phyloP scores from a whole-genome alignment of 2,888 invertebrate genomes.

The Hydrotaea cyrtoneurina region DNA sequence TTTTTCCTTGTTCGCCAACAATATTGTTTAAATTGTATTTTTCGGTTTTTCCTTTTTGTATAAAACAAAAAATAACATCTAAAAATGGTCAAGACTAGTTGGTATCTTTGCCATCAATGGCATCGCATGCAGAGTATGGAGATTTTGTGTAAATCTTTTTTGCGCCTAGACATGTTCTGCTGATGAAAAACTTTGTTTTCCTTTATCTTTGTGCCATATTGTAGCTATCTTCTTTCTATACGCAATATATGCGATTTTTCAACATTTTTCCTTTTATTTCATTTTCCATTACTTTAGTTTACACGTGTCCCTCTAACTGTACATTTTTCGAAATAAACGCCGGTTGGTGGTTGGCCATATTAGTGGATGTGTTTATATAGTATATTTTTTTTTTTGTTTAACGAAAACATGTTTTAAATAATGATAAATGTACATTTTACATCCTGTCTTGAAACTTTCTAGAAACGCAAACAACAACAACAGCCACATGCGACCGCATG shows the following conservation, averaged over 20 bases:
- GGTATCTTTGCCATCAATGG: not conserved
- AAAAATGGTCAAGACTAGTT: not conserved
- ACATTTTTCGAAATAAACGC: slow-evolving; percentile 20
- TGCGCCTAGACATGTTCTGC: not conserved
- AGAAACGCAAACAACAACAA: slow-evolving; percentile 10
- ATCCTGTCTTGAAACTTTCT: slow-evolving; percentile 58
- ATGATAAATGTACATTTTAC: slow-evolving; percentile 63
- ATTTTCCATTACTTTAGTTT: slow-evolving; percentile 14
- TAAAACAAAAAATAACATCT: not conserved
- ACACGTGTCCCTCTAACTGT: slow-evolving; percentile 66
- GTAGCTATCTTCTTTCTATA: not conserved
- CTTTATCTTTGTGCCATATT: not conserved
- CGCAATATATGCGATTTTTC: not conserved
- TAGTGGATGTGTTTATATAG: not conserved
- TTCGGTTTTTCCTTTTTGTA: not conserved
- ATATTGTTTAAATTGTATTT: not conserved
- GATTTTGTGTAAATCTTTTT: slow-evolving; percentile 7
- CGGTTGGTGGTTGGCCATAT: not conserved
- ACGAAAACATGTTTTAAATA: slow-evolving; percentile 63
- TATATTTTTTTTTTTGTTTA: not conserved
- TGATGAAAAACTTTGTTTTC: not conserved
- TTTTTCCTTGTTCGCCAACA: slow-evolving; percentile 10
- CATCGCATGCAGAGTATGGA: not conserved
- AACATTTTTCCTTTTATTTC: too few species aligned
- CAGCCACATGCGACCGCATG: not conserved